Conservation (phyloP, 1,140 invertebrate genomes). For the Drosophila seguyi region DNA sequence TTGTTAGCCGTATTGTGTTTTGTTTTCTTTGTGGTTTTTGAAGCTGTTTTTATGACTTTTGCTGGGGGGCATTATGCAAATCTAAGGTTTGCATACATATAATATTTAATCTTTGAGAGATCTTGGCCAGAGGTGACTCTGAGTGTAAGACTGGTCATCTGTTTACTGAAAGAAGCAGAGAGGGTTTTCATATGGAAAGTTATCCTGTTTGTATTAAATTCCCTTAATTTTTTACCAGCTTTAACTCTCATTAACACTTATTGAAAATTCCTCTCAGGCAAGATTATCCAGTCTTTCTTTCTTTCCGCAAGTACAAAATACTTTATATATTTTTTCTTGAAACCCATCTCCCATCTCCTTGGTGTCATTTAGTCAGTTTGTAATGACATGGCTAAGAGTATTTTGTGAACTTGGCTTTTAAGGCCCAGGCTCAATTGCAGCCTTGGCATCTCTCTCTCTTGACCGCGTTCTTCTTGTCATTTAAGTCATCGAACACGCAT, state of each 20-base stretch:
- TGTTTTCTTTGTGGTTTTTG: constrained; percentile 34
- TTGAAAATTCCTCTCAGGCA: constrained; percentile 1
- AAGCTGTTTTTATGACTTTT: constrained; percentile 29
- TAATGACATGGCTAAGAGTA: constrained; percentile 82
- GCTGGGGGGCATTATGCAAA: constrained; percentile 66
- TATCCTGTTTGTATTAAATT: background rate
- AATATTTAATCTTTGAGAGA: constrained; percentile 14
- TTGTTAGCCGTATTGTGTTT: constrained; percentile 10
- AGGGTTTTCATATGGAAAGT: background rate
- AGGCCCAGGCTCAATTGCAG: constrained; percentile 36
- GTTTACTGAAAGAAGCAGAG: background rate
- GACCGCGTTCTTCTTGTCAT: constrained; percentile 69
- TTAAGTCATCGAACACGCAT: constrained; percentile 85
- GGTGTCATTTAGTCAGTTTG: constrained; percentile 74
- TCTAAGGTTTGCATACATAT: constrained; percentile 25
- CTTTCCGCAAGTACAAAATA: background rate
- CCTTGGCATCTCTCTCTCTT: constrained; percentile 15
- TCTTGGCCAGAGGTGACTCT: constrained; percentile 11
- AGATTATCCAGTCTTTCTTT: background rate
- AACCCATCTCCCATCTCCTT: background rate
- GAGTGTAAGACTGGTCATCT: background rate
- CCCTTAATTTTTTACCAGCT: background rate
- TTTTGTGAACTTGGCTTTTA: constrained; percentile 67
- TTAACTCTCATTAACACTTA: background rate
- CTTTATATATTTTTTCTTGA: background rate